Evolutionary conservation across 2,113 vertebrate genomes (phyloP).

Genomic region (Ariopsis seemanni): DNA sequence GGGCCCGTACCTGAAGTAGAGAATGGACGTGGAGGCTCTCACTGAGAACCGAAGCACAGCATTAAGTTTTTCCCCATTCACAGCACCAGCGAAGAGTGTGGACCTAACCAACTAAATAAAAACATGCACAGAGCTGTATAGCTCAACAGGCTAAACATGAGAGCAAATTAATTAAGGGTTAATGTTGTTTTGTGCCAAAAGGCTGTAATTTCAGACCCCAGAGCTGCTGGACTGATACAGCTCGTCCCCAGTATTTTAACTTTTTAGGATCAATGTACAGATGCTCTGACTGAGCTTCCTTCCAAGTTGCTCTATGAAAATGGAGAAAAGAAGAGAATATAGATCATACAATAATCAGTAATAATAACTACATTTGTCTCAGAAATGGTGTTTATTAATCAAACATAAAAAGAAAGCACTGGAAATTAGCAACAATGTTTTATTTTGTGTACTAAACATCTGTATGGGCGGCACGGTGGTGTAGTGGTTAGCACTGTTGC

Average conservation of each 20-base stretch:
- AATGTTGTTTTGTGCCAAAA: not conserved
- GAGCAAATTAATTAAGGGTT: not conserved
- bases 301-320: not conserved
- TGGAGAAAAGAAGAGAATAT: not conserved
- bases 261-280: not conserved
- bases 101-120: not conserved
- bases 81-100: too few species aligned
- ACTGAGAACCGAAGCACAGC: conserved; percentile 35
- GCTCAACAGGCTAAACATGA: too few species aligned
- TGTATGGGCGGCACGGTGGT: too few species aligned
- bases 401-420: not conserved
- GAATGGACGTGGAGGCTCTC: conserved; percentile 38
- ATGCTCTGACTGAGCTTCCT: not conserved
- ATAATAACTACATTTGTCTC: not conserved
- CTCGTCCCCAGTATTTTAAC: not conserved
- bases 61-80: not conserved
- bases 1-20: conserved; percentile 54
- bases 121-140: not conserved
- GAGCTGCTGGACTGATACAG: not conserved
- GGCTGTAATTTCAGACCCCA: not conserved
- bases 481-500: too few species aligned
- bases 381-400: not conserved
- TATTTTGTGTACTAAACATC: conserved; percentile 24
- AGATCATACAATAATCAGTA: not conserved
- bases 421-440: conserved; percentile 1